These are phyloP conservation scores for Muricea muricata DNA, from an alignment of 92 coral and sea anemone genomes.

Conservation along the genomic window DNA sequence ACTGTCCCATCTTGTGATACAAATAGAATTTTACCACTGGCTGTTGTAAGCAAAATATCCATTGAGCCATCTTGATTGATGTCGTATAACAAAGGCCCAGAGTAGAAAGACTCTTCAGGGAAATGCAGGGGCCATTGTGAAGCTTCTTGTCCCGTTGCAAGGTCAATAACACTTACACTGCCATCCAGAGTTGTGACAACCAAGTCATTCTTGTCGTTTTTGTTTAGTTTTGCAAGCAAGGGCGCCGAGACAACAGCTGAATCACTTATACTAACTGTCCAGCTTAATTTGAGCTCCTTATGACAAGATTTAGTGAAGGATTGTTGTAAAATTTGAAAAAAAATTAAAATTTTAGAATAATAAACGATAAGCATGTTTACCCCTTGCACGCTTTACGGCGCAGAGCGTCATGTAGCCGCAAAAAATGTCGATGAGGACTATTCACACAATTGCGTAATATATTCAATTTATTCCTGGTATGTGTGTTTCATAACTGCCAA, in stretches of 20 bases:
- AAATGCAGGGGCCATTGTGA: slow-evolving; percentile 88
- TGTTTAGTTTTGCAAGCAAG: slow-evolving; percentile 75
- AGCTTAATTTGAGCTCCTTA: slow-evolving; percentile 70
- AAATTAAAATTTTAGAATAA: not conserved
- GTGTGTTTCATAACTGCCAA: too few relatives aligned
- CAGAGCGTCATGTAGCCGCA: too few relatives aligned
- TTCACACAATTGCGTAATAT: too few relatives aligned
- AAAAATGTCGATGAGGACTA: not conserved
- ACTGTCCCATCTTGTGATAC: slow-evolving; percentile 72
- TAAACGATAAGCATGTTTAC: not conserved
- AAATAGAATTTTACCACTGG: slow-evolving; percentile 76
- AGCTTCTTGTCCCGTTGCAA: slow-evolving; percentile 72
- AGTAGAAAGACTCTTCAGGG: slow-evolving; percentile 71
- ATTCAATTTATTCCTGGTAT: too few relatives aligned
- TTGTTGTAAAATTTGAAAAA: not conserved
- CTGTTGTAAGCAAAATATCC: slow-evolving; percentile 76
- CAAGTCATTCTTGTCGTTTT: slow-evolving; percentile 75
- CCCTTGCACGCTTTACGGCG: too few relatives aligned
- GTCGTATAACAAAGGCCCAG: slow-evolving; percentile 91
- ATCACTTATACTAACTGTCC: slow-evolving; percentile 80
- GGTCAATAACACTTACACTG: slow-evolving; percentile 79
- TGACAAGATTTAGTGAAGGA: slow-evolving; percentile 70
- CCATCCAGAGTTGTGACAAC: slow-evolving; percentile 83
- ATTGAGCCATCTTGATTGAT: slow-evolving; percentile 82
- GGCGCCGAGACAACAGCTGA: slow-evolving; percentile 92